Percentiles rank a stretch among this genome's conserved stretches.
Conservation (phyloP, 2,888 invertebrate genomes). For the Temnothorax unifasciatus region DNA sequence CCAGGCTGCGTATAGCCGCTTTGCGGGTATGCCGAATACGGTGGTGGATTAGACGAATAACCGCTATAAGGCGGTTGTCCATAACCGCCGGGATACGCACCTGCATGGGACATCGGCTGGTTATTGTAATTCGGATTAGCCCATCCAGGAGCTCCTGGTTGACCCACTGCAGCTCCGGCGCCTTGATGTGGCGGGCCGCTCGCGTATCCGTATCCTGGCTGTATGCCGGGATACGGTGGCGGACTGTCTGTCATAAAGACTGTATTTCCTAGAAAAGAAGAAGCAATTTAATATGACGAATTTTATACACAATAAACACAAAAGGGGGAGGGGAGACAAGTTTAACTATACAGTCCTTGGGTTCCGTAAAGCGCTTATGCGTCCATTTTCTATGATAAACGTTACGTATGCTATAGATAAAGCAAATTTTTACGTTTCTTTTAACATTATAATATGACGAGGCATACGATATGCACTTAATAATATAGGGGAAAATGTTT, state of each 20-base stretch:
- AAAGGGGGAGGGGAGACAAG: not conserved
- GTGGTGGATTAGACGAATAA: slow-evolving; percentile 83
- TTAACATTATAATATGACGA: not conserved
- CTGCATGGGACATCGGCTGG: slow-evolving; percentile 85
- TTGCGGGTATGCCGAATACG: slow-evolving; percentile 80
- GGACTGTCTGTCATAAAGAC: slow-evolving; percentile 97
- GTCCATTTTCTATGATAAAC: too few relatives aligned
- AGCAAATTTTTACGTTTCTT: slow-evolving; percentile 8
- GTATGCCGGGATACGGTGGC: slow-evolving; percentile 97
- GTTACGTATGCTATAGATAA: not conserved
- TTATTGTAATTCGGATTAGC: slow-evolving; percentile 84
- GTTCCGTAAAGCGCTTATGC: too few relatives aligned
- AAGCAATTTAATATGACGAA: not conserved
- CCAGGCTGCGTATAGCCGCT: slow-evolving; percentile 66
- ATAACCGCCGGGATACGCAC: slow-evolving; percentile 83
- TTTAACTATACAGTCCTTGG: not conserved
- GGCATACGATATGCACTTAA: not conserved
- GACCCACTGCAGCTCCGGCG: slow-evolving; percentile 79
- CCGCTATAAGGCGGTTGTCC: slow-evolving; percentile 80
- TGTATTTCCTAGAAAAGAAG: slow-evolving; percentile 89
- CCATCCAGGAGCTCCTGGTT: slow-evolving; percentile 83
- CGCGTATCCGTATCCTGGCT: slow-evolving; percentile 86
- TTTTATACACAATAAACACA: not conserved
- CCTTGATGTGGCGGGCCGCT: slow-evolving; percentile 79
- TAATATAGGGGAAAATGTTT: not conserved